These are phyloP conservation scores for Heteropelma amictum DNA, from an alignment of 2,888 invertebrate genomes.

Conservation along the genomic window DNA sequence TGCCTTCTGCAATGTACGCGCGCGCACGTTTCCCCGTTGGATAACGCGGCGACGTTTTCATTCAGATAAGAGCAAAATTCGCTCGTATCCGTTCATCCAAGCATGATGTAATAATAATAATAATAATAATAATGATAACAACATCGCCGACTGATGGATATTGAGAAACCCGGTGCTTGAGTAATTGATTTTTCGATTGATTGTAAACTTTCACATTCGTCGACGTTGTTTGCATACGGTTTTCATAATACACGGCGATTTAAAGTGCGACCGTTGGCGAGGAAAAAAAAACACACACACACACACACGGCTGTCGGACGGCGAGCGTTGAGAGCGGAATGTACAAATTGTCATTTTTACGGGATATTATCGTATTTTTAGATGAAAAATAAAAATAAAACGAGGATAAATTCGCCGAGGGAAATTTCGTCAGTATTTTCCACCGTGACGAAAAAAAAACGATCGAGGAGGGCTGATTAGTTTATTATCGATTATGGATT, in stretches of 20 bases:
- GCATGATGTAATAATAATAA: constrained; percentile 17
- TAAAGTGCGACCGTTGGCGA: too few relatives aligned
- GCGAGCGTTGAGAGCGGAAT: too few relatives aligned
- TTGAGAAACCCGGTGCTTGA: constrained; percentile 16
- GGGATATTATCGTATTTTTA: too few relatives aligned
- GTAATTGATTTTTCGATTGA: constrained; percentile 23
- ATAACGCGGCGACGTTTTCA: constrained; percentile 21
- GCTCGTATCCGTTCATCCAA: constrained; percentile 14
- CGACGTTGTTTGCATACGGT: background rate
- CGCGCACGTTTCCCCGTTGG: constrained; percentile 24
- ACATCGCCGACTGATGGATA: background rate
- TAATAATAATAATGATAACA: constrained; percentile 7
- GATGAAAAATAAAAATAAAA: too few relatives aligned
- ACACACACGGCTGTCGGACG: too few relatives aligned
- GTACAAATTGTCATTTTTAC: too few relatives aligned
- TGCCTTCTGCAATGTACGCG: too few relatives aligned
- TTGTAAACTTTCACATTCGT: constrained; percentile 17
- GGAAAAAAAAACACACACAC: too few relatives aligned
- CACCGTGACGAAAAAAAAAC: too few relatives aligned
- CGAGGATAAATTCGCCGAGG: too few relatives aligned
- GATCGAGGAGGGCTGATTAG: too few relatives aligned
- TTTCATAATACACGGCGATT: background rate
- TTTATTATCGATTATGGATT: background rate
- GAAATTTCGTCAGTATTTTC: too few relatives aligned
- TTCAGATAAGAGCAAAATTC: constrained; percentile 30